A percentile compares a stretch with the other conserved stretches of the same genome.
phyloP scores from a whole-genome alignment of 2,113 vertebrate genomes.

The Anolis sagrei region DNA sequence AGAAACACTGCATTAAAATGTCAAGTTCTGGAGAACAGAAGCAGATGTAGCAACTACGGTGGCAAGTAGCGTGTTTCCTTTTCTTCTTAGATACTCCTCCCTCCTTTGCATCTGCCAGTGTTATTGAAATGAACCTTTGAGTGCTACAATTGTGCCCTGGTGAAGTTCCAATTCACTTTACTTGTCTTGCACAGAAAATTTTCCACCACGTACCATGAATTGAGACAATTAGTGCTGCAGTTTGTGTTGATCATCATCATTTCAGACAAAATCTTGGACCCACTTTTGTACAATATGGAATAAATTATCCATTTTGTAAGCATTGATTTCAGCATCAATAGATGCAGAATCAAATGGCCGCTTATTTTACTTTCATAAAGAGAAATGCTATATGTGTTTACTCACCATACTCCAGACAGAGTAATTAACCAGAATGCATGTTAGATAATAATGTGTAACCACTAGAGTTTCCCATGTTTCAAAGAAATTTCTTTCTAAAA shows the following conservation, averaged over 20 bases:
- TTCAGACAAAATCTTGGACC: background rate
- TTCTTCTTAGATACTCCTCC: background rate
- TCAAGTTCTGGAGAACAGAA: background rate
- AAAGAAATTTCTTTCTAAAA: constrained; percentile 32
- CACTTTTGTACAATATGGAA: background rate
- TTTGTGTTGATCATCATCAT: background rate
- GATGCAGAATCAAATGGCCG: background rate
- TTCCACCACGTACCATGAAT: background rate
- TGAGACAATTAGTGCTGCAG: background rate
- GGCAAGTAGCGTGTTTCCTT: background rate
- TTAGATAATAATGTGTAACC: too few species aligned
- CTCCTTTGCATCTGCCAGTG: background rate
- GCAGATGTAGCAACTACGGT: background rate
- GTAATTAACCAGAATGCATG: too few species aligned
- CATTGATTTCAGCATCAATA: too few species aligned
- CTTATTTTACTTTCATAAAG: background rate
- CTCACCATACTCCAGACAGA: too few species aligned
- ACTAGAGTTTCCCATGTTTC: background rate
- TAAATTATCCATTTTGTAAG: background rate
- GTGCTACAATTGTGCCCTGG: background rate
- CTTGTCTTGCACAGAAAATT: background rate
- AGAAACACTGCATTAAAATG: background rate
- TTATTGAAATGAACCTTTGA: background rate
- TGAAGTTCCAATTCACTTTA: background rate
- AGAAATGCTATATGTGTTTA: background rate